phyloP scores from a whole-genome alignment of 2,888 invertebrate species.

The Lasioglossum malachurum region DNA sequence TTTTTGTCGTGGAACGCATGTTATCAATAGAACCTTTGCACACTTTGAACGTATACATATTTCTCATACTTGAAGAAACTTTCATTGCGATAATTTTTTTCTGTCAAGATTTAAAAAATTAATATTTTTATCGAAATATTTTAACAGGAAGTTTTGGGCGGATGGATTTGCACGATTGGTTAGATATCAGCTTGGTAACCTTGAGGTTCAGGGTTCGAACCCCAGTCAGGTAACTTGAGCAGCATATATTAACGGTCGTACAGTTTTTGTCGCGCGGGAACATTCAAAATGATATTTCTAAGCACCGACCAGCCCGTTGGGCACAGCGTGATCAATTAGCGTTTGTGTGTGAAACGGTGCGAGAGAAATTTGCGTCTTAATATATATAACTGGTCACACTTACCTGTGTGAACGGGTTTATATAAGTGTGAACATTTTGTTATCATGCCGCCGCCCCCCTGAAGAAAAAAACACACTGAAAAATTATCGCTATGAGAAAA shows the following conservation, averaged over 20 bases:
- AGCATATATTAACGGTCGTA: not conserved
- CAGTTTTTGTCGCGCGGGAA: not conserved
- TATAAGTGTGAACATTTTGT: slow-evolving; percentile 39
- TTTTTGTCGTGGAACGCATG: too few species aligned
- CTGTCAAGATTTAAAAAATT: not conserved
- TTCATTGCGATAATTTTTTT: not conserved
- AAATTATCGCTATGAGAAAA: not conserved
- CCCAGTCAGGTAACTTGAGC: not conserved
- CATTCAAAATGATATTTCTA: not conserved
- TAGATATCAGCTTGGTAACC: not conserved
- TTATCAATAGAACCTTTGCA: not conserved
- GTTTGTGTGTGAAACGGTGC: slow-evolving; percentile 65
- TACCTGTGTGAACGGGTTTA: slow-evolving; percentile 36
- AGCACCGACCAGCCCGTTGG: slow-evolving; percentile 38
- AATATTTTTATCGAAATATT: not conserved
- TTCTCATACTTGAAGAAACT: not conserved
- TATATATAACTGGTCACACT: slow-evolving; percentile 31
- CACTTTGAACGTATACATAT: not conserved
- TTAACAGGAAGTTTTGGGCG: not conserved
- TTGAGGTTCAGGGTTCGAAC: slow-evolving; percentile 15
- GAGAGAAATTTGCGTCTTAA: slow-evolving; percentile 46
- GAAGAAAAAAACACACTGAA: not conserved
- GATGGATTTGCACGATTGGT: slow-evolving; percentile 15
- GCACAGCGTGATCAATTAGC: slow-evolving; percentile 37
- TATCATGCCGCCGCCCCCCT: not conserved